phyloP scores from a whole-genome alignment of 2,113 vertebrate genomes.

The Onychorhynchus coronatus region DNA sequence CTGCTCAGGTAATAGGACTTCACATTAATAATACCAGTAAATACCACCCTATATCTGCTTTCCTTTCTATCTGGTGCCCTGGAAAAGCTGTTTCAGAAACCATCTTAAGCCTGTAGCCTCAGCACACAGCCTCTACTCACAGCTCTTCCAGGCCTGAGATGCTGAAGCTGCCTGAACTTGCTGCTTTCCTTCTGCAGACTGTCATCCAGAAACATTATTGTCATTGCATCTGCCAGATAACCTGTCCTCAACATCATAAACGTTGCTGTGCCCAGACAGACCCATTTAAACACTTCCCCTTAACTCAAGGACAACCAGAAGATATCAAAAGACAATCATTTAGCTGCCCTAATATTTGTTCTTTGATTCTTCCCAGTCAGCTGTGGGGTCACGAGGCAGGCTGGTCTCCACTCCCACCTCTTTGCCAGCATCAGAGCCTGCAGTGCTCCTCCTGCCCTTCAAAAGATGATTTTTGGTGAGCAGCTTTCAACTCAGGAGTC shows the following conservation, averaged over 20 bases:
- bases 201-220: background rate
- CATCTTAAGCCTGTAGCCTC: background rate
- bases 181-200: background rate
- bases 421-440: background rate
- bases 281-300: background rate
- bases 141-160: background rate
- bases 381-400: background rate
- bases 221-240: background rate
- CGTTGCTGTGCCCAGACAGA: background rate
- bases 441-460: background rate
- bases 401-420: background rate
- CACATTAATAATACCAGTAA: background rate
- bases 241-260: background rate
- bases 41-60: background rate
- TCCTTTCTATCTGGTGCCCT: background rate
- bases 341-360: background rate
- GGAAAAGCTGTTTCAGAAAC: background rate
- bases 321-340: background rate
- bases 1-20: background rate
- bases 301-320: background rate
- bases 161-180: rapidly evolving
- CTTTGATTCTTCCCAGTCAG: background rate
- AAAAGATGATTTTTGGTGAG: background rate
- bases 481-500: background rate
- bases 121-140: background rate